Conservation (phyloP, 1,140 invertebrate species). For the Heliconius melpomene region DNA sequence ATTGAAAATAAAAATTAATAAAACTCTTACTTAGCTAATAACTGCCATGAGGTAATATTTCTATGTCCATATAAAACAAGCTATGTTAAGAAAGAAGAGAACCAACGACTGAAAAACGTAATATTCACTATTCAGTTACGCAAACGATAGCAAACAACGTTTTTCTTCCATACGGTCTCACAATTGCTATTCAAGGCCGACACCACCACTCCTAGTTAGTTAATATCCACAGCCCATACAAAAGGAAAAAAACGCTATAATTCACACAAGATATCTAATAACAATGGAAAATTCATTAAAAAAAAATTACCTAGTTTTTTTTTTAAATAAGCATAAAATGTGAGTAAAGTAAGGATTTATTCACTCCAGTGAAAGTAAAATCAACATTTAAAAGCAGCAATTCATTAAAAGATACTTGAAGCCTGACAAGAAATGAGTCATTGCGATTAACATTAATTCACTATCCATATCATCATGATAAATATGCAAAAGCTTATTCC, state of each 20-base stretch:
- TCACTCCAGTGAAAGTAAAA: too few relatives aligned
- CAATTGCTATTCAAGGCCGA: constrained; percentile 5
- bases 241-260: neutral
- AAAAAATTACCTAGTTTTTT: too few relatives aligned
- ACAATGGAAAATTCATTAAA: too few relatives aligned
- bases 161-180: neutral
- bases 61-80: neutral
- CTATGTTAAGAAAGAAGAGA: neutral
- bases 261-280: too few relatives aligned
- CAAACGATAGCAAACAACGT: neutral
- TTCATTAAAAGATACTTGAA: neutral
- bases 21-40: too few relatives aligned
- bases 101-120: neutral
- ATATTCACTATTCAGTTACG: neutral
- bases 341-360: too few relatives aligned
- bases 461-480: neutral
- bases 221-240: neutral
- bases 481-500: neutral
- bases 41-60: too few relatives aligned
- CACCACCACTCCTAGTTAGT: neutral
- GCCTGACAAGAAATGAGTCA: neutral
- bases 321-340: too few relatives aligned
- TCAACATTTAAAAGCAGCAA: neutral
- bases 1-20: too few relatives aligned
- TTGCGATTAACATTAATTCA: too few relatives aligned